Evolutionary conservation across 2,113 vertebrate species (phyloP), one percentile per base, ranked within the genome.

Genomic region (Malaclemys terrapin): DNA sequence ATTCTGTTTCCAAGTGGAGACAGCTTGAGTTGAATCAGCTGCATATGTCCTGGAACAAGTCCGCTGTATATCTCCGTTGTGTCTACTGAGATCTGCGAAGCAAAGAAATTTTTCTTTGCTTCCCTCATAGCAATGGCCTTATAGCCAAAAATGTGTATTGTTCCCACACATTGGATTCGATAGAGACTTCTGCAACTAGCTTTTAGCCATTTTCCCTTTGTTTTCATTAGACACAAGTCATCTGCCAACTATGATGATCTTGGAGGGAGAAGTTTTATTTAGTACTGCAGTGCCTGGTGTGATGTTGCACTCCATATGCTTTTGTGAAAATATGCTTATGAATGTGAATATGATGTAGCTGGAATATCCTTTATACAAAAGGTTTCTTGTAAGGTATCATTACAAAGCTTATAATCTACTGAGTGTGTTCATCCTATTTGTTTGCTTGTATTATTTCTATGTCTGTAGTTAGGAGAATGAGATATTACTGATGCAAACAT

Each of bases 1-100:
- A 35, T 31, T 35, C 62, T 93, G 38, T 94, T 83, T 93, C 91
- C 62, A 95, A 88, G 88, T 72, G 85, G 85, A 93, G 84, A 82
- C 12, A 91, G 62, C 62, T 84, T 95, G 85, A 94, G 87, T 12
- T 82, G 81, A 95, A 95, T 56, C 93, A 95, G 93, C 90, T 97
- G 96, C 85, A 78, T 50, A 80, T 87, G 90, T 95, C 93, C 93
- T 97, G 94, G 87, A 95, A 91, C 79, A 42, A 72, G 94, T 95
- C 94, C 52, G 90, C 49, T 92, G 81, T 85, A 94, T 17, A n/a
- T 69, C 31, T n/a, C 35, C 31, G 4, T 35, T n/a, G 35, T 69
- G 31, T 69, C 35, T 69, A 69, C 62, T n/a, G 82, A 35, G 87
- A 84, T 96, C 91, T 91, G 22, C 57, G 35, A 65, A 92, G 78